Conservation (phyloP, 1,140 invertebrate genomes). For the Amyelois transitella region DNA sequence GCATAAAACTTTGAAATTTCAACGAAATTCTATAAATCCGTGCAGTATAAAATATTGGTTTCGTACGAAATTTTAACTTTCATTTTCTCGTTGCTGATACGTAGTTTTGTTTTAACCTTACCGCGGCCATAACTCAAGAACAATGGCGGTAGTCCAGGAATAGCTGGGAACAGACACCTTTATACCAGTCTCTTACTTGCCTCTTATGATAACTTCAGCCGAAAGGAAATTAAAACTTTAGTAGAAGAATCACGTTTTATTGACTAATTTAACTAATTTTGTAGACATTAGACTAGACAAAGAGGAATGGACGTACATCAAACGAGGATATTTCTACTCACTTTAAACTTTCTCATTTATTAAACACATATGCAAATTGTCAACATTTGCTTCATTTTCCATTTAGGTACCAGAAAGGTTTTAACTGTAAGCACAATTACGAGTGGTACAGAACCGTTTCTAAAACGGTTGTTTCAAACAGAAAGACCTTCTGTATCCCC, state of each 20-base stretch:
- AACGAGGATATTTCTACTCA: no score
- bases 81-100: conserved; percentile 27
- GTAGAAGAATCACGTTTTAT: no score
- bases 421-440: no score
- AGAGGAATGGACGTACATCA: no score
- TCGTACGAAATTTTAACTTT: conserved; percentile 35
- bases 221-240: no score
- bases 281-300: no score
- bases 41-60: conserved; percentile 35
- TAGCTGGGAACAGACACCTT: conserved; percentile 43
- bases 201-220: no score
- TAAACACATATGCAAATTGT: no score
- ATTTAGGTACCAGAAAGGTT: no score
- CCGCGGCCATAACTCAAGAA: conserved; percentile 49
- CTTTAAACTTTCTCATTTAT: no score
- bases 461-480: background rate
- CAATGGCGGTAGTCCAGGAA: conserved; percentile 50
- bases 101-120: conserved; percentile 43
- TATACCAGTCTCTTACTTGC: conserved; percentile 21
- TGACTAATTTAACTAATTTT: no score
- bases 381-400: no score
- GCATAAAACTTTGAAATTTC: background rate
- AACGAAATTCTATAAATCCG: conserved; percentile 27
- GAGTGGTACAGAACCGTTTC: background rate
- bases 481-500: background rate